phyloP scores from a whole-genome alignment of 2,113 vertebrate genomes.

The Mus pahari region DNA sequence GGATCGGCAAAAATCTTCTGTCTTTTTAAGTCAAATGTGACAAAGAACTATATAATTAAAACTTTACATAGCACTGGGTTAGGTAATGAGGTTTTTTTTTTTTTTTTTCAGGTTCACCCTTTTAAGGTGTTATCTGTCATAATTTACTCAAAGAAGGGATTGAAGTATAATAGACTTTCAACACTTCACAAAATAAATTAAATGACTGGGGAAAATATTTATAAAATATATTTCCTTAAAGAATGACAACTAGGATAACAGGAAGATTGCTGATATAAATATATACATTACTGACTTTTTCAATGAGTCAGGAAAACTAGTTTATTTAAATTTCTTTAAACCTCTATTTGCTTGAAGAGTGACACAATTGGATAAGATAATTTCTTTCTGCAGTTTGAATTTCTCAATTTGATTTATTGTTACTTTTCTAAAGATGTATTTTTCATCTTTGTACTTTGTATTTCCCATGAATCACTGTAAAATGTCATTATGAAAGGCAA shows the following conservation, averaged over 20 bases:
- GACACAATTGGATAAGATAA: not conserved
- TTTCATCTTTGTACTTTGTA: slow-evolving; percentile 20
- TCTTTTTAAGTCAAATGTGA: slow-evolving; percentile 81
- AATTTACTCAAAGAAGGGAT: slow-evolving; percentile 70
- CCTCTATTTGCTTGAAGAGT: not conserved
- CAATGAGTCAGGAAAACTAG: not conserved
- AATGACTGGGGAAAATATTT: slow-evolving; percentile 46
- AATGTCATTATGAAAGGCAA: slow-evolving; percentile 37
- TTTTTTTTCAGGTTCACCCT: slow-evolving; percentile 67
- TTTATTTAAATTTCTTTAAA: slow-evolving; percentile 27
- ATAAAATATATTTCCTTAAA: not conserved
- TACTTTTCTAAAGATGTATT: slow-evolving; percentile 21
- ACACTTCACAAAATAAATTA: slow-evolving; percentile 65
- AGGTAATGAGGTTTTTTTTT: slow-evolving; percentile 72
- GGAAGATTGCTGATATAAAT: not conserved
- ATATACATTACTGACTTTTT: not conserved
- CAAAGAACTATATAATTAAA: slow-evolving; percentile 83
- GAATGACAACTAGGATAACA: not conserved
- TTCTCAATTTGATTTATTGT: slow-evolving; percentile 35
- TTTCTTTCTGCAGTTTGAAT: not conserved
- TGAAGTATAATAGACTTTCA: slow-evolving; percentile 49
- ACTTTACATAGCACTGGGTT: slow-evolving; percentile 64
- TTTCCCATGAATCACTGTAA: slow-evolving; percentile 13
- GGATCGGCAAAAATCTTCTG: slow-evolving; percentile 81
- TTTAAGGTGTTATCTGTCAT: slow-evolving; percentile 54